Evolutionary conservation across 1,140 invertebrate genomes (phyloP), one percentile per base, ranked within the genome.

Genomic region (Cheumatopsyche charites): DNA sequence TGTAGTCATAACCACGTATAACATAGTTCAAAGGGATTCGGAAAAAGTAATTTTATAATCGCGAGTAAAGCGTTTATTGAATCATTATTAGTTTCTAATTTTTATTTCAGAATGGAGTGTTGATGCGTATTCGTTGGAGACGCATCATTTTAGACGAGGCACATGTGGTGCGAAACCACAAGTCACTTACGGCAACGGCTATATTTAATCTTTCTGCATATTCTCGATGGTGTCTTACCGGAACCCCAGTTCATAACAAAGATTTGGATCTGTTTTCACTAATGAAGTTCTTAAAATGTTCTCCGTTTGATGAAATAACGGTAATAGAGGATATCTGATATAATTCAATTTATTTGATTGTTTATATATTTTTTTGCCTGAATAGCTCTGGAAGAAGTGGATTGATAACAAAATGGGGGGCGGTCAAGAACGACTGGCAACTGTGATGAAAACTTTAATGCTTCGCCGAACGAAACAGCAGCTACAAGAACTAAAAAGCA

Each of bases 191-290:
- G 0, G 90, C 92, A 0, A 77, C 87, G 76, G 90, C 92, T 0
- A 90, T 92, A 0, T 92, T 88, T 79, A 79, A 80, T 12, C 79
- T 98, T 2, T 74, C 77, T 0, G 88, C 85, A 0, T 82, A 79
- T 52, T 85, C 87, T 26, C 87, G 94, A 47, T 98, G 95, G 95
- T 90, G 89, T 0, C 83, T 98, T 0, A 97, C 96, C 6, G 97
- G 97, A 11, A 99, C 97, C 0, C 96, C 96, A 0, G 91, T 99
- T 63, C 96, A 98, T 75, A 98, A 99, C 80, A 92, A 95, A 80
- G 90, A 96, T 78, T 79, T 91, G 43, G 95, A 98, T 83, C 85
- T 98, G 17, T 98, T 91, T 83, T 90, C 95, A 0, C 82, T 98
- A 17, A 79, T 98, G 0, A 94, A 94, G 79, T 97, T 95, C 81